Base-by-base conservation (phyloP, 2,113 vertebrate species). In the Sciurus niger region DNA sequence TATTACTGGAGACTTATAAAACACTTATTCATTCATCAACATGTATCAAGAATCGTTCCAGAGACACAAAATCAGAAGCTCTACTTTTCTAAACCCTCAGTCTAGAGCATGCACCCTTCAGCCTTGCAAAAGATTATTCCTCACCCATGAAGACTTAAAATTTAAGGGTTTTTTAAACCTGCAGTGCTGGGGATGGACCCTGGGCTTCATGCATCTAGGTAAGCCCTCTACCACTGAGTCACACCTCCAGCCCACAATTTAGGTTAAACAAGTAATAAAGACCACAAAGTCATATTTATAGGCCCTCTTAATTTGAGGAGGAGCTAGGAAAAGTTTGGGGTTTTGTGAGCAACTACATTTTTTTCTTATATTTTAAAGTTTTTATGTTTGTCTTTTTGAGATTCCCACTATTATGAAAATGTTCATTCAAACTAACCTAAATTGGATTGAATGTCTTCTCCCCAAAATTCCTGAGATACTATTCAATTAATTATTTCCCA, bases 401-500 rank as follows among this genome's bases (percentile, higher is more conserved):
- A 72, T 89, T 86, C 70, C 58, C 34, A 53, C 72, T 80, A 30
- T 30, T 86, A 88, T 8, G 34, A 43, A 53, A 89, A 40, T 73
- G 43, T 77, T 28, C 11, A 60, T 88, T 74, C 58, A 92, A 93
- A 95, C 25, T 65, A 88, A 48, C 8, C 24, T 84, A 90, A 68
- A 74, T 85, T 43, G 76, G 76, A 4, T 86, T 80, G n/a, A 55
- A 55, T 94, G 85, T 76, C 43, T 89, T 89, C 78, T 84, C 37
- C 34, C 20, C n/a, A 40, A 79, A 94, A 82, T 60, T 89, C 25
- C 24, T 90, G n/a, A n/a, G 2, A 1, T 70, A 67, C 60, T 60
- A n/a, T n/a, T 87, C 24, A 78, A 77, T 88, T 83, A 72, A 43
- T 94, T 70, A 82, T 96, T 91, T 93, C n/a, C 83, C 46, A 68